These are phyloP conservation scores for Cherax quadricarinatus DNA, from an alignment of 1,140 invertebrate genomes.

Conservation along the genomic window DNA sequence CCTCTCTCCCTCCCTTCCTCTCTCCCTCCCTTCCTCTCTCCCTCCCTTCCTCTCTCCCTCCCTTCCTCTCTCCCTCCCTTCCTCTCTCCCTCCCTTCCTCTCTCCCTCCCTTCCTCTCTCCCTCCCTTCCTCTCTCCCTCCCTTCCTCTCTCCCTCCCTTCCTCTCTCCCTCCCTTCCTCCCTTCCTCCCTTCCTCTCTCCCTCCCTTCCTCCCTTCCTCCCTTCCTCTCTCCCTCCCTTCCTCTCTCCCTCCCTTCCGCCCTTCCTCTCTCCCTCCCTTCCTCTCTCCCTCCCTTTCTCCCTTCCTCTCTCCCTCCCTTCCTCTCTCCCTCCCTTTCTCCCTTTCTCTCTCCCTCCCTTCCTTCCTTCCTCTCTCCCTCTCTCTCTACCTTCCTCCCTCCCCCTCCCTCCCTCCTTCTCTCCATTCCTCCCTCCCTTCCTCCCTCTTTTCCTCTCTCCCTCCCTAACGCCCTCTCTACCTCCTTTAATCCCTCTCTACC, in stretches of 20 bases:
- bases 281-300: slow-evolving; percentile 6
- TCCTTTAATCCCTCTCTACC: neutral
- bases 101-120: slow-evolving; percentile 1
- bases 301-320: neutral
- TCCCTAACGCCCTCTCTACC: neutral
- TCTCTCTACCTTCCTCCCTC: neutral
- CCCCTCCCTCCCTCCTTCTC: neutral
- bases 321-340: neutral
- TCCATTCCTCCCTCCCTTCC: neutral
- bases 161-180: neutral
- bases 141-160: neutral
- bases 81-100: neutral
- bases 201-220: neutral
- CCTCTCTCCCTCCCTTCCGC: neutral
- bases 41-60: too few relatives aligned
- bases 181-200: neutral
- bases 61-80: neutral
- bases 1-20: too few relatives aligned
- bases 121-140: slow-evolving; percentile 1
- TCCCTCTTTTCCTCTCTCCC: neutral
- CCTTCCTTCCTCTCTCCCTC: neutral
- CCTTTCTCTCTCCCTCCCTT: neutral
- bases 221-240: neutral
- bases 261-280: neutral
- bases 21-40: too few relatives aligned